Percentiles rank a stretch among this genome's conserved stretches.
These are phyloP conservation scores for Sebastes hubbsi DNA, from an alignment of 2,797 vertebrate genomes.

Conservation along the genomic window DNA sequence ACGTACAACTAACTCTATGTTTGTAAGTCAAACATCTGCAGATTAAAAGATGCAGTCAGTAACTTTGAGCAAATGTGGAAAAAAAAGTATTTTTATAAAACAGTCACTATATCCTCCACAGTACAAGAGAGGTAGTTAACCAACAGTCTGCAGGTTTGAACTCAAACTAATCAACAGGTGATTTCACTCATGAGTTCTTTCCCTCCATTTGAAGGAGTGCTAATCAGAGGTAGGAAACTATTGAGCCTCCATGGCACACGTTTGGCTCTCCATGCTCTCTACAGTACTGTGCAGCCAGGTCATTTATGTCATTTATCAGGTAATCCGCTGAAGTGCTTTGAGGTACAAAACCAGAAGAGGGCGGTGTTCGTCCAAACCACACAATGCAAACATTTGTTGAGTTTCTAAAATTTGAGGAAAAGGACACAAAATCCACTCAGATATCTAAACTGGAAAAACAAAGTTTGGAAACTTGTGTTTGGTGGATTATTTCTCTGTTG, in stretches of 20 bases:
- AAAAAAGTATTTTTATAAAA: rapidly evolving
- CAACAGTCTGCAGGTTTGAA: background rate
- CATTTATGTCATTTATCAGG: background rate
- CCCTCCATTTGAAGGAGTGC: too few relatives aligned
- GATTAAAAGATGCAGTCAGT: too few relatives aligned
- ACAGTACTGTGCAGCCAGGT: background rate
- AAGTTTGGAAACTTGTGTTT: too few relatives aligned
- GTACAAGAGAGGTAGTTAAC: background rate
- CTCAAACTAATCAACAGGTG: background rate
- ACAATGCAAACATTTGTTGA: background rate
- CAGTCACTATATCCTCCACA: too few relatives aligned
- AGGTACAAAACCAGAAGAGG: conserved; percentile 20
- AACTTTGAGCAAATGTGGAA: too few relatives aligned
- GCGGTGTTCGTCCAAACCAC: conserved; percentile 2
- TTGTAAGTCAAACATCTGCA: too few relatives aligned
- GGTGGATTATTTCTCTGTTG: too few relatives aligned
- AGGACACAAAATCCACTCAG: too few relatives aligned
- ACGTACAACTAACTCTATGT: too few relatives aligned
- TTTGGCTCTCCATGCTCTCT: background rate
- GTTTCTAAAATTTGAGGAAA: background rate
- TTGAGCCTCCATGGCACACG: background rate
- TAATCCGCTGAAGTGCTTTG: background rate
- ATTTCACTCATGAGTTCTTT: background rate
- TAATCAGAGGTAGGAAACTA: background rate
- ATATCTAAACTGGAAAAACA: too few relatives aligned